Evolutionary conservation across 1,140 invertebrate species (phyloP).

Genomic region (Drosophila takahashii): DNA sequence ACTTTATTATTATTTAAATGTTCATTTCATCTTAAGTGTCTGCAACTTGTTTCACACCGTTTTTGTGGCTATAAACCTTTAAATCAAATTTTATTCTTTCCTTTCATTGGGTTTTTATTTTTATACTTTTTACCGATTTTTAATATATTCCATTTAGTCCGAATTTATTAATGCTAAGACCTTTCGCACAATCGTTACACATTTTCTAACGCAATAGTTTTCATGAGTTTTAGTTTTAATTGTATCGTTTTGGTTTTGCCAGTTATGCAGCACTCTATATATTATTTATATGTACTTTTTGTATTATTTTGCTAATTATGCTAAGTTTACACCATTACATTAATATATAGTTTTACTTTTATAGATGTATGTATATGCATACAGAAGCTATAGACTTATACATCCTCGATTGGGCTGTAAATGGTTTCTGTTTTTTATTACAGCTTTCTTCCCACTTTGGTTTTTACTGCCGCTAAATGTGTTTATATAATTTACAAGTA

Average conservation of each 20-base stretch:
- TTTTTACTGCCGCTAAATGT: slow-evolving; percentile 36
- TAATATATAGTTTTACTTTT: slow-evolving; percentile 44
- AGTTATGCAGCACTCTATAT: slow-evolving; percentile 71
- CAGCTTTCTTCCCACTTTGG: not conserved
- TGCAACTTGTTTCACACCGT: slow-evolving; percentile 9
- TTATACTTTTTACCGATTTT: slow-evolving; percentile 42
- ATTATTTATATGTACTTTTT: slow-evolving; percentile 55
- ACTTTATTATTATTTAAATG: slow-evolving; percentile 79
- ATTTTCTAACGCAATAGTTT: slow-evolving; percentile 65
- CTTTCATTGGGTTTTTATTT: slow-evolving; percentile 43
- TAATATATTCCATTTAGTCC: slow-evolving; percentile 43
- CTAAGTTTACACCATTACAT: slow-evolving; percentile 74
- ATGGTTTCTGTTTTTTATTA: slow-evolving; percentile 35
- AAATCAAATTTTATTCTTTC: slow-evolving; percentile 24
- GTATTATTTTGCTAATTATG: slow-evolving; percentile 61
- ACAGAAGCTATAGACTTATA: slow-evolving; percentile 69
- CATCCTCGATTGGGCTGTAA: slow-evolving; percentile 58
- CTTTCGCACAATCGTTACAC: slow-evolving; percentile 29
- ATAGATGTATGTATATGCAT: slow-evolving; percentile 43
- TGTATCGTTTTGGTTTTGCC: slow-evolving; percentile 38
- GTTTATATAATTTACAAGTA: slow-evolving; percentile 71
- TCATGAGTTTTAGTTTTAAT: slow-evolving; percentile 61
- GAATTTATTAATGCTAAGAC: slow-evolving; percentile 50
- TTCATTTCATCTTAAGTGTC: slow-evolving; percentile 50
- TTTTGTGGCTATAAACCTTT: slow-evolving; percentile 31